phyloP scores from a whole-genome alignment of 92 coral and sea anemone genomes.

The Actinostola sp. region DNA sequence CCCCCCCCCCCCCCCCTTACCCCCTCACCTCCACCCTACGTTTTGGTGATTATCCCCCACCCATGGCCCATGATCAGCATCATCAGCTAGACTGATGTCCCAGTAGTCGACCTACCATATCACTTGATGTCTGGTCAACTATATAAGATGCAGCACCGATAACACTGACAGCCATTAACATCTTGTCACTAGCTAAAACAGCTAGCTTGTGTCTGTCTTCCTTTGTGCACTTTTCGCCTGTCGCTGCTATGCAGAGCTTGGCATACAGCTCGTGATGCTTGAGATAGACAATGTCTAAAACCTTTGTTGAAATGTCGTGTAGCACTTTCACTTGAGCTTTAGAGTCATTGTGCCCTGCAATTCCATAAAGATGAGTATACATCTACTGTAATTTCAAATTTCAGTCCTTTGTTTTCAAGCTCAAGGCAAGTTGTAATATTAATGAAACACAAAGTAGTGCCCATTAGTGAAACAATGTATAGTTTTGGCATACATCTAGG shows the following conservation, averaged over 20 bases:
- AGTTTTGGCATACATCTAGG: too few relatives aligned
- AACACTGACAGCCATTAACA: slow-evolving; percentile 87
- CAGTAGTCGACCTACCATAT: slow-evolving; percentile 86
- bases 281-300: slow-evolving; percentile 87
- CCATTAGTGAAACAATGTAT: too few relatives aligned
- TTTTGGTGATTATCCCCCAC: too few relatives aligned
- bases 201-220: slow-evolving; percentile 83
- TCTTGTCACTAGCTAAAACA: slow-evolving; percentile 77
- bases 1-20: too few relatives aligned
- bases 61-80: too few relatives aligned
- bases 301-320: slow-evolving; percentile 86
- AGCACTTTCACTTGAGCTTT: slow-evolving; percentile 89
- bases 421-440: too few relatives aligned
- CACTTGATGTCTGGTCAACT: slow-evolving; percentile 83
- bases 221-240: slow-evolving; percentile 70
- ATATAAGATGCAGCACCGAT: slow-evolving; percentile 90
- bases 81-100: too few relatives aligned
- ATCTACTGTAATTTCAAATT: too few relatives aligned
- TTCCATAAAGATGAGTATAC: neutral
- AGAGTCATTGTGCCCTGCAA: slow-evolving; percentile 85
- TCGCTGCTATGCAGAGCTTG: slow-evolving; percentile 88
- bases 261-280: slow-evolving; percentile 78
- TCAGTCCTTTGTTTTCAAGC: too few relatives aligned
- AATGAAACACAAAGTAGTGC: too few relatives aligned
- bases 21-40: too few relatives aligned